Conservation (phyloP, 1,140 invertebrate species). For the Argopecten irradians region DNA sequence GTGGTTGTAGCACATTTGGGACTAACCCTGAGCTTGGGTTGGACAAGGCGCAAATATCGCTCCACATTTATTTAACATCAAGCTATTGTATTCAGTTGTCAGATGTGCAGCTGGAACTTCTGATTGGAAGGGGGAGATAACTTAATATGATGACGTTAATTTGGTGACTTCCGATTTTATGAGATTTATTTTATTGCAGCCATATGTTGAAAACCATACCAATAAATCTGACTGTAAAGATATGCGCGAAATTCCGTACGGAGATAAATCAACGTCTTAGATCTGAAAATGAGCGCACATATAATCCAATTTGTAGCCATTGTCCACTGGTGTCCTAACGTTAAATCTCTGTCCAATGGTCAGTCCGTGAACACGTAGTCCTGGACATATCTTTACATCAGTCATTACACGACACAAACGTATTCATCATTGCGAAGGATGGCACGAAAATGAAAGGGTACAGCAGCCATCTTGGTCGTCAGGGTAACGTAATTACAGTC, state of each 20-base stretch:
- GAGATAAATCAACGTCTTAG: neutral
- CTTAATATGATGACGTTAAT: neutral
- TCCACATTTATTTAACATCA: neutral
- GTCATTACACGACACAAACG: slow-evolving; percentile 4
- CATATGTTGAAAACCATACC: neutral
- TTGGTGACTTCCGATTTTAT: neutral
- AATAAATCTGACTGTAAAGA: neutral
- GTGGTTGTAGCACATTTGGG: neutral
- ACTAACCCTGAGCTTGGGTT: neutral
- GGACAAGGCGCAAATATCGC: neutral
- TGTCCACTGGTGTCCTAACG: neutral
- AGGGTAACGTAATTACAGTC: neutral
- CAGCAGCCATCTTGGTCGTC: neutral
- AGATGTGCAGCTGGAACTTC: neutral
- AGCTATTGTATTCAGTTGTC: neutral
- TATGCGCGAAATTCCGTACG: neutral
- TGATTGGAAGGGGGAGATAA: neutral
- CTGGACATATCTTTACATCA: neutral
- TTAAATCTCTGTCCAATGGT: neutral
- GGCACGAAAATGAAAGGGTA: slow-evolving; percentile 20
- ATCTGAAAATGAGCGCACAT: neutral
- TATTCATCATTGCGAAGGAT: slow-evolving; percentile 8
- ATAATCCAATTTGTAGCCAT: slow-evolving; percentile 4
- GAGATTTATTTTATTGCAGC: neutral
- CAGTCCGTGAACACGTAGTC: neutral